These are phyloP conservation scores for Myripristis murdjan DNA, from an alignment of 2,797 vertebrate species.

Conservation along the genomic window DNA sequence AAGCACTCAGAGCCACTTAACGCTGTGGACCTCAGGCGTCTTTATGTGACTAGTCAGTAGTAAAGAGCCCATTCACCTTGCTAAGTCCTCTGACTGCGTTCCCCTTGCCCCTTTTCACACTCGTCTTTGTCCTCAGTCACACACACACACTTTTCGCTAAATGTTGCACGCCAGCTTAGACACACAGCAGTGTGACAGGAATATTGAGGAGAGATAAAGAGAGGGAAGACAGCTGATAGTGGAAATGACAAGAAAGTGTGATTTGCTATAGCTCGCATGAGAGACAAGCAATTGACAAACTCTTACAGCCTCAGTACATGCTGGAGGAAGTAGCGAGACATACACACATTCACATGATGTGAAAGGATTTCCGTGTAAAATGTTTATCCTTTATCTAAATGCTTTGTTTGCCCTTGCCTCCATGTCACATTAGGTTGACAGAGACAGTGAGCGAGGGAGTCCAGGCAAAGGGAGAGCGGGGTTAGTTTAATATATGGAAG, in stretches of 20 bases:
- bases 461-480: constrained; percentile 3
- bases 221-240: neutral
- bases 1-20: constrained; percentile 16
- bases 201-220: constrained; percentile 7
- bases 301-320: too few relatives aligned
- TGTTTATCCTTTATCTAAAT: neutral
- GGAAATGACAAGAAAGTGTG: neutral
- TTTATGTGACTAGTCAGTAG: constrained; percentile 20
- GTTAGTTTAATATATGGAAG: neutral
- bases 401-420: neutral
- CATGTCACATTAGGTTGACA: neutral
- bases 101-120: constrained; percentile 13
- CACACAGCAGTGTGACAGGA: constrained; percentile 20
- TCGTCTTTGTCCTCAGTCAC: constrained; percentile 26
- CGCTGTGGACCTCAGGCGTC: neutral
- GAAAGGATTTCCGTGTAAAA: neutral
- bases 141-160: neutral
- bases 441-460: constrained; percentile 1
- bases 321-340: too few relatives aligned
- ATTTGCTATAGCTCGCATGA: constrained; percentile 17
- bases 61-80: constrained; percentile 51
- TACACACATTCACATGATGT: neutral
- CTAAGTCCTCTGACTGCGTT: constrained; percentile 43
- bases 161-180: neutral
- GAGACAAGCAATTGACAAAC: neutral